phyloP scores from a whole-genome alignment of 2,888 invertebrate genomes.

The Spisula subtruncata region DNA sequence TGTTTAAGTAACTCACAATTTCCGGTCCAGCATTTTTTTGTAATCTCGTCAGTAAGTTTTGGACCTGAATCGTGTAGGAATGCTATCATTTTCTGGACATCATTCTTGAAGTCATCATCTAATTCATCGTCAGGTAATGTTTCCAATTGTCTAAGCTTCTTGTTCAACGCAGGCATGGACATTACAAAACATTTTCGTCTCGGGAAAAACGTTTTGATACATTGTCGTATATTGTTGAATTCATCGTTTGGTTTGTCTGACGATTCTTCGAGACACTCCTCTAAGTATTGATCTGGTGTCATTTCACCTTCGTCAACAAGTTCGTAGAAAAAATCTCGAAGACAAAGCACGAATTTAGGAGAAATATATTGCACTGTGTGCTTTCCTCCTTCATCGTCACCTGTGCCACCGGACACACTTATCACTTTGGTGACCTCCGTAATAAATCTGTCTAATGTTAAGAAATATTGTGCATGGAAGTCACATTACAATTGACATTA shows the following conservation, averaged over 20 bases:
- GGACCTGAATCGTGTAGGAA: not conserved
- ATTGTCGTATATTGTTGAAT: conserved; percentile 6
- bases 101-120: conserved; percentile 2
- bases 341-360: conserved; percentile 2
- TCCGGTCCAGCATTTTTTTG: conserved; percentile 8
- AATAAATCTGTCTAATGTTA: conserved; percentile 13
- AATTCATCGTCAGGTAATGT: not conserved
- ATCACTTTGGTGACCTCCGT: not conserved
- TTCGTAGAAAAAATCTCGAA: not conserved
- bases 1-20: not conserved
- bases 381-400: not conserved
- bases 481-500: too few relatives aligned
- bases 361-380: not conserved
- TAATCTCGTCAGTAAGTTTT: conserved; percentile 9
- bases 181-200: conserved; percentile 32
- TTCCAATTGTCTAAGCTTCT: not conserved
- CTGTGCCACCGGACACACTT: not conserved
- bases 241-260: too few relatives aligned
- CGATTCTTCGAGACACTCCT: not conserved
- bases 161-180: not conserved
- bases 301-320: not conserved
- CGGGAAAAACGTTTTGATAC: conserved; percentile 26
- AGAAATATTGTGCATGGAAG: not conserved
- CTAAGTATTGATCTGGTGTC: not conserved
- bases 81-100: not conserved